phyloP scores from a whole-genome alignment of 2,797 vertebrate species.

The Dipus sagitta region DNA sequence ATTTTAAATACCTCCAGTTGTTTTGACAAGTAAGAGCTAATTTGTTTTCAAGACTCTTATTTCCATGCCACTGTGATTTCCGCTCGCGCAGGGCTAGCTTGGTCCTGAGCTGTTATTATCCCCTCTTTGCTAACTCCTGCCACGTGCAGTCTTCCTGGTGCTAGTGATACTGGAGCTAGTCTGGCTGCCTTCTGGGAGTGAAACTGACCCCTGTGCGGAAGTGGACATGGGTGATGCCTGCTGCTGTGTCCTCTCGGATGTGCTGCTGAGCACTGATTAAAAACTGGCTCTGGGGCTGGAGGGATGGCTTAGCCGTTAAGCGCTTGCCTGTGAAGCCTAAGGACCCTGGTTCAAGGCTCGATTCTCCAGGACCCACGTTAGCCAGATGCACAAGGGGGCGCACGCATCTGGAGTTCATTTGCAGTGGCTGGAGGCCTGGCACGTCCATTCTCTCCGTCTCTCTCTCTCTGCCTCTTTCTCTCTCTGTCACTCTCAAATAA shows the following conservation, averaged over 20 bases:
- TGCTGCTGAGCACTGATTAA: neutral
- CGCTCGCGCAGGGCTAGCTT: neutral
- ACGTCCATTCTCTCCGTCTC: too few relatives aligned
- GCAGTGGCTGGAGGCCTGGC: too few relatives aligned
- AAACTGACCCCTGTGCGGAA: neutral
- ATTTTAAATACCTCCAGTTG: neutral
- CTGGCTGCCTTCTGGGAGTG: neutral
- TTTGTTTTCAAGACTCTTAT: constrained; percentile 22
- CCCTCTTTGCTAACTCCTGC: constrained; percentile 26
- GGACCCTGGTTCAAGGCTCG: too few relatives aligned
- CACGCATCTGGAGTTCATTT: too few relatives aligned
- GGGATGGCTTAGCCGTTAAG: too few relatives aligned
- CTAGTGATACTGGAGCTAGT: neutral
- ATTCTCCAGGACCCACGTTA: too few relatives aligned
- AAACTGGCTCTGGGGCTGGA: neutral
- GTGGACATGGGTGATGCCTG: fast-evolving
- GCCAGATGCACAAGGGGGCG: too few relatives aligned
- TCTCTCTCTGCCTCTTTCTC: too few relatives aligned
- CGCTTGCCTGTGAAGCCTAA: too few relatives aligned
- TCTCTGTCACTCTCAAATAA: too few relatives aligned
- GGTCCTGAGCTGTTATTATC: neutral
- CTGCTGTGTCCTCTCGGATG: neutral
- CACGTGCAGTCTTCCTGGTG: constrained; percentile 16
- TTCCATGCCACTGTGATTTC: neutral
- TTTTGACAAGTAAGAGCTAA: neutral